These are phyloP conservation scores for Melanerpes aurifrons DNA, from an alignment of 2,113 vertebrate genomes.

Conservation along the genomic window DNA sequence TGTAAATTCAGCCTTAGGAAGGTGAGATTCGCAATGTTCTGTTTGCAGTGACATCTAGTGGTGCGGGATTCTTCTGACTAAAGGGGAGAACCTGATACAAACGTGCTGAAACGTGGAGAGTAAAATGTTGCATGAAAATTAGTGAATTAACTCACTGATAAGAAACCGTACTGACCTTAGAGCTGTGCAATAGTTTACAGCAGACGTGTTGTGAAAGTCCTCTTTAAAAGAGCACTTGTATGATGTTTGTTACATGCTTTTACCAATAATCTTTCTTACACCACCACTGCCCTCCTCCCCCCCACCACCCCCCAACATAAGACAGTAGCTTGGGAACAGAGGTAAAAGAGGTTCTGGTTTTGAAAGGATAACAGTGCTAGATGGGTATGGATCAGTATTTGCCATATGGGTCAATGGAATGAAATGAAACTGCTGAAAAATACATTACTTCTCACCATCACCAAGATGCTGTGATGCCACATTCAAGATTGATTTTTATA, in stretches of 20 bases:
- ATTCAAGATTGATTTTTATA: neutral
- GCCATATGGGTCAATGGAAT: neutral
- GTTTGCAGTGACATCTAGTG: constrained; percentile 82
- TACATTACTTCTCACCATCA: neutral
- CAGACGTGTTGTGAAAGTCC: neutral
- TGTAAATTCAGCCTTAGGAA: neutral
- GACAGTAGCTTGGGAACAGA: neutral
- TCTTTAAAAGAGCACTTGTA: neutral
- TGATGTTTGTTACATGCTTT: neutral
- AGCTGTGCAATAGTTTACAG: neutral
- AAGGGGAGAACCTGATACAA: neutral
- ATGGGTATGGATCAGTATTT: neutral
- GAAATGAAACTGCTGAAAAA: neutral
- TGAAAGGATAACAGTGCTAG: neutral
- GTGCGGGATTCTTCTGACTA: neutral
- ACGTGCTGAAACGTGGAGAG: neutral
- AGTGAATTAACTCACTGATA: neutral
- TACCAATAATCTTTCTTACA: neutral
- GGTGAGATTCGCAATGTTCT: constrained; percentile 44
- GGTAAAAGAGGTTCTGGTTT: neutral
- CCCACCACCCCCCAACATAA: too few species aligned
- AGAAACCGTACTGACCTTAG: neutral
- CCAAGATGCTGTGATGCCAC: neutral
- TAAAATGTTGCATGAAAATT: neutral
- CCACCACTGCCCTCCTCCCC: neutral